Evolutionary conservation across 2,113 vertebrate species (phyloP), one percentile per base, ranked within the genome.

Genomic region (Alethe castanea): DNA sequence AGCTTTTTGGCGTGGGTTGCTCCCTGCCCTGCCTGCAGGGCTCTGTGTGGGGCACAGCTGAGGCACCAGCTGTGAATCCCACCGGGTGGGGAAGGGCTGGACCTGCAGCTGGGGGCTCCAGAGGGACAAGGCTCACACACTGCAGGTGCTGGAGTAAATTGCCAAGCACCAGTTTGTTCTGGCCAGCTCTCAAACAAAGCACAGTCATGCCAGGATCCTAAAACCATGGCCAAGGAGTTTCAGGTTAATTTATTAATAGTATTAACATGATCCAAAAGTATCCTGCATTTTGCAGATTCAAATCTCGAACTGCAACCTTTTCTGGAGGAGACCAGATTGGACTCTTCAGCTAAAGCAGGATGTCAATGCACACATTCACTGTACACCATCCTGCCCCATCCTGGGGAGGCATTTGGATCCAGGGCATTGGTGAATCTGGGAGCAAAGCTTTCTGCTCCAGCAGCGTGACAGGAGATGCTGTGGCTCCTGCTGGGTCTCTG

Each of bases 391-490:
- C 85, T 54, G 28, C 72, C 48, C 50, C 0, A 1, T 61, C 54
- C 60, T 17, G 69, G 45, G 16, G 8, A 48, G 64, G 35, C 8
- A 0, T 28, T 78, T 65, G 74, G 22, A 36, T 54, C 47, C 74
- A 15, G 8, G 6, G 70, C 44, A 4, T 5, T 48, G 77, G 36
- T 67, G 47, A 73, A 19, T 48, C 28, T 45, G 31, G 52, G 45
- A 76, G 86, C 10, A 4, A 44, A 89, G 79, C 71, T 31, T 33
- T 15, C 79, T 77, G 92, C 91, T 59, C 73, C 74, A 66, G 82
- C 50, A 33, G 59, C 5, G 0, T 38, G 90, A 13, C 35, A 26
- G 29, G 53, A 36, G 71, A 12, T 71, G 70, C 84, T 78, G 84
- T 61, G 78, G 66, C 17, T 67, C 61, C 87, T 62, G 62, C 70